These are phyloP conservation scores for Forbesichthys papilliferus DNA, from an alignment of 2,113 vertebrate species.

Conservation along the genomic window DNA sequence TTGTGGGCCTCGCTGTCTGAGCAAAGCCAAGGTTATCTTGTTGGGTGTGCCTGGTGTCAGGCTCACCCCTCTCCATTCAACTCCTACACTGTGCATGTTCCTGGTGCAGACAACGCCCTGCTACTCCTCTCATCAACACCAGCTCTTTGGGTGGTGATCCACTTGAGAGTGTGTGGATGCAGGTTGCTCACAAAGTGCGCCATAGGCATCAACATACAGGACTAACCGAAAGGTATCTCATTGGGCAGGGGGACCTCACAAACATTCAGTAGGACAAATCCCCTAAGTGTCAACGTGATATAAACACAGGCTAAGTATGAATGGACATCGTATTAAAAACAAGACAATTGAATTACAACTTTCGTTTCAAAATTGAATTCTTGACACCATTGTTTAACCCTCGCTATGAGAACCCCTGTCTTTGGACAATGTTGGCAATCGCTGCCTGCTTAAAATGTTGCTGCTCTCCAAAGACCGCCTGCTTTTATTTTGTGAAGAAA, in stretches of 20 bases:
- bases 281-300: too few relatives aligned
- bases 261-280: too few relatives aligned
- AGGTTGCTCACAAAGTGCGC: not conserved
- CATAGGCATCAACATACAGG: too few relatives aligned
- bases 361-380: too few relatives aligned
- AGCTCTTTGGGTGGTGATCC: not conserved
- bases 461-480: not conserved
- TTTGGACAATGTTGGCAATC: not conserved
- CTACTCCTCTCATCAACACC: slow-evolving; percentile 9
- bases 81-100: slow-evolving; percentile 44
- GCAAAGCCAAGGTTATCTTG: slow-evolving; percentile 59
- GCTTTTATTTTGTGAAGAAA: not conserved
- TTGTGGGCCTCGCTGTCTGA: slow-evolving; percentile 51
- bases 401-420: too few relatives aligned
- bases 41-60: slow-evolving; percentile 59
- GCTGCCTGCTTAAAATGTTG: not conserved
- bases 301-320: too few relatives aligned
- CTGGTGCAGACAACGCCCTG: slow-evolving; percentile 35
- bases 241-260: too few relatives aligned
- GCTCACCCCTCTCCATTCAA: slow-evolving; percentile 59
- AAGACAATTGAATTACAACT: too few relatives aligned
- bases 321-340: too few relatives aligned
- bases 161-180: not conserved
- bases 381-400: too few relatives aligned
- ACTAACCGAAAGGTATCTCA: too few relatives aligned